These are phyloP conservation scores for Ganaspis sp. DNA, from an alignment of 1,140 invertebrate genomes.

Conservation along the genomic window DNA sequence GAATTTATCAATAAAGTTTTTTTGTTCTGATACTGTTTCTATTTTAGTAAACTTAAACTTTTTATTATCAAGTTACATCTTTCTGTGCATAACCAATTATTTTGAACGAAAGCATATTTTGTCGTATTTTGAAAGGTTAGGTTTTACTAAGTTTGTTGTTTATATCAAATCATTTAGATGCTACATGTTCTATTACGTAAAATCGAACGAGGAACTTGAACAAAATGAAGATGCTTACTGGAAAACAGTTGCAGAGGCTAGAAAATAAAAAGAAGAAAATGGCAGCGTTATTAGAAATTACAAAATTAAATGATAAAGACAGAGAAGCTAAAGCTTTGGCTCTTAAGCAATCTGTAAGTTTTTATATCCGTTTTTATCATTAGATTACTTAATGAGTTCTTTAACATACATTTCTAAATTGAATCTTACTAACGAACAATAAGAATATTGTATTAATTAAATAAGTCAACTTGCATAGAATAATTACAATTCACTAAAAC, in stretches of 20 bases:
- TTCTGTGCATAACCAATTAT: too few species aligned
- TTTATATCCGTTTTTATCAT: too few species aligned
- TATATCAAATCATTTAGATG: background rate
- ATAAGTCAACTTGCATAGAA: too few species aligned
- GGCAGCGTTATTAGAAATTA: constrained; percentile 79
- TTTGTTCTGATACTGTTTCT: background rate
- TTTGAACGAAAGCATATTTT: too few species aligned
- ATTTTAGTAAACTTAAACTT: background rate
- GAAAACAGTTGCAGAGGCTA: constrained; percentile 76
- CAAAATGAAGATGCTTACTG: constrained; percentile 61
- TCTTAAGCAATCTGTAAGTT: constrained; percentile 51
- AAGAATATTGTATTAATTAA: constrained; percentile 12
- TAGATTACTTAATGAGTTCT: too few species aligned
- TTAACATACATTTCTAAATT: too few species aligned
- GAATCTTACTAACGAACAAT: too few species aligned
- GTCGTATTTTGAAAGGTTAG: background rate
- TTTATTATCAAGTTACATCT: background rate
- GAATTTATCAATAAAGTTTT: too few species aligned
- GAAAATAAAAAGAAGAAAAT: constrained; percentile 82
- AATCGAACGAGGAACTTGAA: constrained; percentile 23
- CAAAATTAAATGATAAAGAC: constrained; percentile 80
- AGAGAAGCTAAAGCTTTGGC: constrained; percentile 54
- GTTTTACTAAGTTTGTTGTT: background rate
- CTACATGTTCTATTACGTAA: constrained; percentile 23
- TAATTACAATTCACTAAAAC: too few species aligned